Conservation (phyloP, 2,797 vertebrate genomes). For the Sternarchorhynchus goeldii region DNA sequence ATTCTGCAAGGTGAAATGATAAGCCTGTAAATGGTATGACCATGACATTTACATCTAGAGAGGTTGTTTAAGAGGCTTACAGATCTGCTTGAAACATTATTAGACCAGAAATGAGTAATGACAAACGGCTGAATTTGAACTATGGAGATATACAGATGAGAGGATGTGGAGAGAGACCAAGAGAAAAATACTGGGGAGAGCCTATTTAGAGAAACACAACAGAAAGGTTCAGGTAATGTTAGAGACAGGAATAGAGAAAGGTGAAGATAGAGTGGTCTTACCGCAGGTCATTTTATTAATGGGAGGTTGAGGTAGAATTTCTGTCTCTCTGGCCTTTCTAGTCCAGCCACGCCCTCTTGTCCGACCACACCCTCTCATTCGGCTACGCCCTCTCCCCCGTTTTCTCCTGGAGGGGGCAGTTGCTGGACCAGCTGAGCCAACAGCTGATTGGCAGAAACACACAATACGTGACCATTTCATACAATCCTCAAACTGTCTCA, state of each 20-base stretch:
- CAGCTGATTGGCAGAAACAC: conserved; percentile 57
- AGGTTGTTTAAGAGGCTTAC: conserved; percentile 15
- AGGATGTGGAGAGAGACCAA: conserved; percentile 33
- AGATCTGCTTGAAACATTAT: conserved; percentile 25
- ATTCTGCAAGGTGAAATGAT: conserved; percentile 20
- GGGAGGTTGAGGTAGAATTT: conserved; percentile 41
- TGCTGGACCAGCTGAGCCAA: conserved; percentile 60
- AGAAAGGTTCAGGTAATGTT: conserved; percentile 32
- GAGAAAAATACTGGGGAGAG: conserved; percentile 41
- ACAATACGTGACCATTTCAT: conserved; percentile 35
- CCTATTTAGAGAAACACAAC: conserved; percentile 8
- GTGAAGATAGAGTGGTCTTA: conserved; percentile 68
- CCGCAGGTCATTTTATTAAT: conserved; percentile 83
- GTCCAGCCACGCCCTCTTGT: conserved; percentile 69
- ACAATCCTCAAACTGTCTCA: conserved; percentile 1
- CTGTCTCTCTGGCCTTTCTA: conserved; percentile 63
- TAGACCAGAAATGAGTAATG: conserved; percentile 4
- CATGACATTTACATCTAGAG: conserved; percentile 24
- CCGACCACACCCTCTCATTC: conserved; percentile 64
- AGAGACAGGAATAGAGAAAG: conserved; percentile 21
- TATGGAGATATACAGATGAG: conserved; percentile 15
- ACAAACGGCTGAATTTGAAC: conserved; percentile 23
- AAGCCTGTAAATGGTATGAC: conserved; percentile 20
- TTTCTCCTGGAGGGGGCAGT: conserved; percentile 55
- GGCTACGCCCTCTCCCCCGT: conserved; percentile 71